phyloP scores from a whole-genome alignment of 2,113 vertebrate species.

The Amphiprion percula region DNA sequence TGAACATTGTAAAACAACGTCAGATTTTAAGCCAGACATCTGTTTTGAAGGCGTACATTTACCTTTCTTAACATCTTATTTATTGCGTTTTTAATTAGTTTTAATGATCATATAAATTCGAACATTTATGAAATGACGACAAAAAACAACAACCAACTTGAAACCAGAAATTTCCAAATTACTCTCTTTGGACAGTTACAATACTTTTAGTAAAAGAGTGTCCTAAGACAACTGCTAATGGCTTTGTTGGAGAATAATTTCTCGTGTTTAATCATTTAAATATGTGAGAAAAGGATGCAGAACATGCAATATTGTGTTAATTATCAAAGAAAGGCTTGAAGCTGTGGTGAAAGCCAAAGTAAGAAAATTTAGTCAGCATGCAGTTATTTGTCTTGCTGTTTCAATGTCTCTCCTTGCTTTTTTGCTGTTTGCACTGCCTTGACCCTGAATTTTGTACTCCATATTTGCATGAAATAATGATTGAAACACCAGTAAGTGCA shows the following conservation, averaged over 20 bases:
- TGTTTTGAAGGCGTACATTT: too few species aligned
- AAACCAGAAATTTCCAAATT: too few species aligned
- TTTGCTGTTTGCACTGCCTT: background rate
- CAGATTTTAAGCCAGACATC: too few species aligned
- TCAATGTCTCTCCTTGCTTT: background rate
- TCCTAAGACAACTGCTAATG: constrained; percentile 11
- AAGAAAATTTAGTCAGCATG: constrained; percentile 13
- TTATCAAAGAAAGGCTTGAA: constrained; percentile 9
- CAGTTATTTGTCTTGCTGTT: background rate
- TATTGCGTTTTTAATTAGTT: too few species aligned
- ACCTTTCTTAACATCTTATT: too few species aligned
- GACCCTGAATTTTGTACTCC: constrained; percentile 24
- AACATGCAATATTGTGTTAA: background rate
- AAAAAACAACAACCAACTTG: too few species aligned
- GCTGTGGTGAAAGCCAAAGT: constrained; percentile 16
- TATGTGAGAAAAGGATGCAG: background rate
- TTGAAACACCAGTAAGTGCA: constrained; percentile 35
- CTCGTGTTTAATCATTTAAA: constrained; percentile 32
- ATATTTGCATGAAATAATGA: constrained; percentile 44
- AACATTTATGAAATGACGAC: too few species aligned
- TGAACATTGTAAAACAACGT: too few species aligned
- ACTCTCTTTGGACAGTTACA: too few species aligned
- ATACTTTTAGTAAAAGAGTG: background rate
- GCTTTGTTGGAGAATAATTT: constrained; percentile 11
- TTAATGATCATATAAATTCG: too few species aligned